Evolutionary conservation across 2,888 invertebrate genomes (phyloP).

Genomic region (Willowsia nigromaculata): DNA sequence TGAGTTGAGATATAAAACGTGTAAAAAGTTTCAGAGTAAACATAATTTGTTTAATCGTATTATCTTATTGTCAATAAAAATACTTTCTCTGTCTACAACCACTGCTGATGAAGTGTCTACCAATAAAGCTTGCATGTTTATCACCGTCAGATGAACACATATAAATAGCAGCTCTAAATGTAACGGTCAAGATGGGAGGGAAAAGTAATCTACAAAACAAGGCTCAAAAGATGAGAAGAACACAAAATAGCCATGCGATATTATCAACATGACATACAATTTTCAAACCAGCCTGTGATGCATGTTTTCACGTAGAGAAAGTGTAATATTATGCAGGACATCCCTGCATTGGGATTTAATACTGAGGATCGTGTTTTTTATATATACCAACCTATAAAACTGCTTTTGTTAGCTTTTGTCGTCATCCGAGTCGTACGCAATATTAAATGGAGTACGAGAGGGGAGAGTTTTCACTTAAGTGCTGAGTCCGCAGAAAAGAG

Average conservation of each 20-base stretch:
- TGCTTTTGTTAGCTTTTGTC: not conserved
- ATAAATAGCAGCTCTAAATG: not conserved
- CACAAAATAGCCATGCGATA: not conserved
- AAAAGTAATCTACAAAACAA: not conserved
- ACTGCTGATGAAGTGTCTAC: not conserved
- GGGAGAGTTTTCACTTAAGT: slow-evolving; percentile 68
- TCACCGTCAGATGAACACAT: not conserved
- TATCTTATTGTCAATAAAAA: not conserved
- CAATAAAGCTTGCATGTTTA: not conserved
- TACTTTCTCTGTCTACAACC: not conserved
- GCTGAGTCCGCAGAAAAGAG: slow-evolving; percentile 81
- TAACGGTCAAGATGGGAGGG: not conserved
- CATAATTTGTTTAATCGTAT: not conserved
- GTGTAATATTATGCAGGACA: not conserved
- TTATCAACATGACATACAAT: not conserved
- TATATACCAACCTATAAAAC: not conserved
- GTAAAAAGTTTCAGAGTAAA: not conserved
- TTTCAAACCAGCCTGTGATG: not conserved
- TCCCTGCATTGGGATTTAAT: not conserved
- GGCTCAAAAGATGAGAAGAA: not conserved
- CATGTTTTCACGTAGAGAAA: not conserved
- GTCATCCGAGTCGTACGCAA: not conserved
- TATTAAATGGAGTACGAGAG: slow-evolving; percentile 28
- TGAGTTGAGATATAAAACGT: not conserved
- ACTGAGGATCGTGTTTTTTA: not conserved